Percentiles rank a stretch among this genome's conserved stretches.
Evolutionary conservation across 2,113 vertebrate species (phyloP).

Genomic region (Hystrix cristata): DNA sequence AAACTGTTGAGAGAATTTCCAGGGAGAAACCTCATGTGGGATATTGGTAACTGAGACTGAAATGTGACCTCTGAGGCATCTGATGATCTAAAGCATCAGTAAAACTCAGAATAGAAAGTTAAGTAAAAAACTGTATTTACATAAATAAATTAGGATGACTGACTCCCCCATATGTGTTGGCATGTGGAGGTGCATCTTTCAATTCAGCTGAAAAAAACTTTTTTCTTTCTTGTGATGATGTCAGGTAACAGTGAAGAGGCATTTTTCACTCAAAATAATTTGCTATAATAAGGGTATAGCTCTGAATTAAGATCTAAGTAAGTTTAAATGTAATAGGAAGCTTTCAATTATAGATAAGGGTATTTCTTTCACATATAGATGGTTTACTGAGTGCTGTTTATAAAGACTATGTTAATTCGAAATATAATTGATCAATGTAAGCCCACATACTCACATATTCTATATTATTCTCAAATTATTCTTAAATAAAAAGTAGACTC

Average conservation of each 20-base stretch:
- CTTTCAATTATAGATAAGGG: not conserved
- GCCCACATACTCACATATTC: not conserved
- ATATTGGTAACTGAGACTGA: not conserved
- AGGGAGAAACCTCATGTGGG: not conserved
- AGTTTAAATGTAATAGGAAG: not conserved
- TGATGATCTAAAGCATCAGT: not conserved
- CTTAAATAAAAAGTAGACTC: not conserved
- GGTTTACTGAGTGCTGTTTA: not conserved
- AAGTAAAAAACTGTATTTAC: not conserved
- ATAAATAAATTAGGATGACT: not conserved
- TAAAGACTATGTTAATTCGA: not conserved
- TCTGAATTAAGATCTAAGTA: conserved; percentile 4
- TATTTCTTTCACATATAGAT: not conserved
- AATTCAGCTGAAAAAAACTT: conserved; percentile 34
- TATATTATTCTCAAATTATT: not conserved
- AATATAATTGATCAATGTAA: not conserved
- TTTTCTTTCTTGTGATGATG: not conserved
- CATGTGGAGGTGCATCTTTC: not conserved
- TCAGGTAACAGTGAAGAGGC: not conserved
- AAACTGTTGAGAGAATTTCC: not conserved
- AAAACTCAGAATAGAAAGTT: not conserved
- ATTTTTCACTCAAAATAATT: conserved; percentile 13
- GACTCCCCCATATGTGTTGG: not conserved
- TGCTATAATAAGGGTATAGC: not conserved
- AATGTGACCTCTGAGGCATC: not conserved